Conservation (phyloP, 2,888 invertebrate species). For the Aphelenchoides bicaudatus region DNA sequence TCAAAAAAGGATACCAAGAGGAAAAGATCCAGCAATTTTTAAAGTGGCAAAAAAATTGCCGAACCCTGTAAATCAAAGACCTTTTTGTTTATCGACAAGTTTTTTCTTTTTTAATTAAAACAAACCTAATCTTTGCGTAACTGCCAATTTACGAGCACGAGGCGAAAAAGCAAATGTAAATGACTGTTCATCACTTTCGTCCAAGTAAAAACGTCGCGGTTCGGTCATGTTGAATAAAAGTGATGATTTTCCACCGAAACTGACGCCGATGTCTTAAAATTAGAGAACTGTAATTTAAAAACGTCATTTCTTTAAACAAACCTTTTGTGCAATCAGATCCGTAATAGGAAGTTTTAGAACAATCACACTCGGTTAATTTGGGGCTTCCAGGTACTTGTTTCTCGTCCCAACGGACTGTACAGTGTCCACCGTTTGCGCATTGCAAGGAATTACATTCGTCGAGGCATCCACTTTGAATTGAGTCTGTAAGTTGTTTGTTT, state of each 20-base stretch:
- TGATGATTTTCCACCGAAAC: slow-evolving; percentile 31
- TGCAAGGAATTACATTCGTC: slow-evolving; percentile 40
- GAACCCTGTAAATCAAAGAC: too few species aligned
- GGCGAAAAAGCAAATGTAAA: slow-evolving; percentile 45
- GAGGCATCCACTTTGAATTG: slow-evolving; percentile 44
- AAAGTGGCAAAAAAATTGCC: too few species aligned
- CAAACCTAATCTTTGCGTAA: neutral
- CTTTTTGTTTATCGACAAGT: too few species aligned
- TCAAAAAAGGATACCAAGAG: too few species aligned
- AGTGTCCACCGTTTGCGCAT: slow-evolving; percentile 54
- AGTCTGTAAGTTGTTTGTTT: slow-evolving; percentile 30
- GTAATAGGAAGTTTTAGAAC: slow-evolving; percentile 46
- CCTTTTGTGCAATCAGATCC: slow-evolving; percentile 41
- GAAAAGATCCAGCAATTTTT: too few species aligned
- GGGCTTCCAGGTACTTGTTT: slow-evolving; percentile 39
- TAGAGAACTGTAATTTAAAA: slow-evolving; percentile 1
- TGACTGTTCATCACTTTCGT: slow-evolving; percentile 32
- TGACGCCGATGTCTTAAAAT: slow-evolving; percentile 36
- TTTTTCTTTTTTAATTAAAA: neutral
- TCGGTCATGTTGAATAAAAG: slow-evolving; percentile 42
- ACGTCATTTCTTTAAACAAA: neutral
- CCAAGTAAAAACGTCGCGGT: slow-evolving; percentile 28
- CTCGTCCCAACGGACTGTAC: slow-evolving; percentile 46
- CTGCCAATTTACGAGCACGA: slow-evolving; percentile 5
- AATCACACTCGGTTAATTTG: slow-evolving; percentile 44